These are phyloP conservation scores for Engystomops pustulosus DNA, from an alignment of 2,113 vertebrate genomes.

Conservation along the genomic window DNA sequence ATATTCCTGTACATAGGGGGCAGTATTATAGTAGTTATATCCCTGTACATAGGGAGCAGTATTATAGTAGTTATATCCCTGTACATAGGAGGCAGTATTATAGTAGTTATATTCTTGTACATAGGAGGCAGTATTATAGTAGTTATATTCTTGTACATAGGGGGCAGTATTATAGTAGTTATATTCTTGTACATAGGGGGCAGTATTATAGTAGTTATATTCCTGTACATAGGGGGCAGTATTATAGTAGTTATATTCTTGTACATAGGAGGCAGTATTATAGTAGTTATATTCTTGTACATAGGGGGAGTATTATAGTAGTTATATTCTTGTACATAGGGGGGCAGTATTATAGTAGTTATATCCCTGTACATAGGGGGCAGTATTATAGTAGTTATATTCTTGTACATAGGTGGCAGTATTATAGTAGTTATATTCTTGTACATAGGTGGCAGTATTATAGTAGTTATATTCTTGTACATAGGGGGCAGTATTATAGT, in stretches of 20 bases:
- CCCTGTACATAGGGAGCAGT: constrained; percentile 2
- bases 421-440: constrained; percentile 10
- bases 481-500: neutral
- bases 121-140: constrained; percentile 6
- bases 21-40: constrained; percentile 15
- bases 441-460: neutral
- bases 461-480: neutral
- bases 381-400: no score
- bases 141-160: constrained; percentile 6
- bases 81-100: constrained; percentile 5
- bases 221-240: no score
- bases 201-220: no score
- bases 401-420: neutral
- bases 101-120: constrained; percentile 3
- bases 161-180: no score
- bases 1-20: neutral
- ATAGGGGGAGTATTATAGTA: no score
- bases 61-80: constrained; percentile 12
- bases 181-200: no score
- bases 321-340: no score
- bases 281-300: no score
- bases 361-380: no score
- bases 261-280: no score
- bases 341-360: no score
- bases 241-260: no score